Evolutionary conservation across 2,797 vertebrate species (phyloP).

Genomic region (Thunnus albacares): DNA sequence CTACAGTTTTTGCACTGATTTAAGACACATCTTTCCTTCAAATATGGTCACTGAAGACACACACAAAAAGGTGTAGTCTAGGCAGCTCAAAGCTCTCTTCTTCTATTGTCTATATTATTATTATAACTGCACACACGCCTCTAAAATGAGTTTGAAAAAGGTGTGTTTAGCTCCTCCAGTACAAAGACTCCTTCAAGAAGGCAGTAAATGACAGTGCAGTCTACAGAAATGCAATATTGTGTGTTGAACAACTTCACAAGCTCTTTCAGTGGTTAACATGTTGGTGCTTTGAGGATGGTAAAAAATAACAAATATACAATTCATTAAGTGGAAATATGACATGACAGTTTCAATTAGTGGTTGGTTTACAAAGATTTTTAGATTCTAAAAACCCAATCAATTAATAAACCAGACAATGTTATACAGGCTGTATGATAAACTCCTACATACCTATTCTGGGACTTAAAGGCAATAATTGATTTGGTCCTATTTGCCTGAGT

Average conservation of each 20-base stretch:
- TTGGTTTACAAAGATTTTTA: background rate
- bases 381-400: background rate
- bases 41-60: conserved; percentile 1
- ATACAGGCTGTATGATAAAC: background rate
- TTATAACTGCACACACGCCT: conserved; percentile 40
- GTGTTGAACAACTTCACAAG: background rate
- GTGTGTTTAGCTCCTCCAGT: conserved; percentile 42
- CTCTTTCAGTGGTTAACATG: background rate
- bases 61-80: background rate
- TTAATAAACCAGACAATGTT: background rate
- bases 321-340: background rate
- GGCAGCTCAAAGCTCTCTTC: background rate
- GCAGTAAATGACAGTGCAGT: conserved; percentile 48
- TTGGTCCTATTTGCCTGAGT: conserved; percentile 84
- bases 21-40: background rate
- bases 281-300: background rate
- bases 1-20: background rate
- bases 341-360: background rate
- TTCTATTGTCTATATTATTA: conserved; percentile 40
- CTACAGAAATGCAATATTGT: background rate
- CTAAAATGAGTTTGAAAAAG: conserved; percentile 41
- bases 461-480: conserved; percentile 78
- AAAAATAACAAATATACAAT: background rate
- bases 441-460: conserved; percentile 86
- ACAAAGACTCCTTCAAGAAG: conserved; percentile 27